phyloP scores from a whole-genome alignment of 2,888 invertebrate species.

The Malthinus seriepunctatus region DNA sequence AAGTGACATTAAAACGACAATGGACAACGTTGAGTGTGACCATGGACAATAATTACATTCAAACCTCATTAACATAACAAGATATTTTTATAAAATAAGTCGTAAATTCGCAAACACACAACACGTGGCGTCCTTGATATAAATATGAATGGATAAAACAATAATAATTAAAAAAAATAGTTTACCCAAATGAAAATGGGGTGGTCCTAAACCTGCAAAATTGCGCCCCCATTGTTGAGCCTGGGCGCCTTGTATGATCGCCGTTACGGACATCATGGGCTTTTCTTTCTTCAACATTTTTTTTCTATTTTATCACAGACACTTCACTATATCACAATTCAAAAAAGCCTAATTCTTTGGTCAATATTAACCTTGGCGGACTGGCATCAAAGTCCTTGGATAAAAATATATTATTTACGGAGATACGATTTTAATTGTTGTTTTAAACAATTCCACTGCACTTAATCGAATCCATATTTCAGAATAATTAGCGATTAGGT shows the following conservation, averaged over 20 bases:
- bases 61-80: conserved; percentile 3
- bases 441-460: conserved; percentile 20
- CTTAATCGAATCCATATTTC: conserved; percentile 10
- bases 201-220: conserved; percentile 56
- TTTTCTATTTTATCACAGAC: conserved; percentile 37
- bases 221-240: conserved; percentile 67
- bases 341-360: conserved; percentile 28
- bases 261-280: conserved; percentile 84
- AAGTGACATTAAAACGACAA: background rate
- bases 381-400: conserved; percentile 30
- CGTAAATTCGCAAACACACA: conserved; percentile 5
- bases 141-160: background rate
- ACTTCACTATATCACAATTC: conserved; percentile 31
- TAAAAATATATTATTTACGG: conserved; percentile 26
- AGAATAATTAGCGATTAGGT: conserved; percentile 7
- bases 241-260: conserved; percentile 72
- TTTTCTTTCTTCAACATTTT: conserved; percentile 84
- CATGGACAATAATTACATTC: conserved; percentile 11
- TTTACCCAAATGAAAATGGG: conserved; percentile 48
- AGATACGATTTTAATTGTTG: conserved; percentile 22
- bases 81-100: conserved; percentile 12
- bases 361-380: conserved; percentile 26
- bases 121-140: conserved; percentile 6
- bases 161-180: background rate
- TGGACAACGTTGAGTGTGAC: background rate